Evolutionary conservation across 1,140 invertebrate genomes (phyloP).

Genomic region (Bombyx mandarina): DNA sequence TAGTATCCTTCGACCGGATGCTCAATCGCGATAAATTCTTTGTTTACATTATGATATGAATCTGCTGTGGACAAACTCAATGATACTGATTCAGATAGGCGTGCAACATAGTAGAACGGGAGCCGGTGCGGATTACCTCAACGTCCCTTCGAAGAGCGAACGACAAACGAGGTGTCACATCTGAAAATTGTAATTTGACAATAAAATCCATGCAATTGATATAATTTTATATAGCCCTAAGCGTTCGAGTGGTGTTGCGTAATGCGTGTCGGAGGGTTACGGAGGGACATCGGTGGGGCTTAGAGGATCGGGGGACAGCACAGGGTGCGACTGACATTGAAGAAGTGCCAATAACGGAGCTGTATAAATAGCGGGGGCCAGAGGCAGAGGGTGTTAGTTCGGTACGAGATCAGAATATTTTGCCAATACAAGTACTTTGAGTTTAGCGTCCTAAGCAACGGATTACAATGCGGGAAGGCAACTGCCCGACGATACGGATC

Average conservation of each 20-base stretch:
- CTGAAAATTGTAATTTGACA: conserved; percentile 52
- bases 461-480: conserved; percentile 63
- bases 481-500: conserved; percentile 38
- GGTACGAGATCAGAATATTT: conserved; percentile 70
- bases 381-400: conserved; percentile 56
- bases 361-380: conserved; percentile 68
- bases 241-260: conserved; percentile 47
- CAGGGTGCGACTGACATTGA: conserved; percentile 73
- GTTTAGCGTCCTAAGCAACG: conserved; percentile 54
- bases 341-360: conserved; percentile 72
- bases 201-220: conserved; percentile 60
- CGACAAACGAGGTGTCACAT: conserved; percentile 44
- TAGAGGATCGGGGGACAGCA: conserved; percentile 49
- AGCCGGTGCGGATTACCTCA: too few species aligned
- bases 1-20: conserved; percentile 36
- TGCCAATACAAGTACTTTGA: conserved; percentile 38
- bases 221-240: conserved; percentile 59
- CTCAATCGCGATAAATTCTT: conserved; percentile 27
- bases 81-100: conserved; percentile 3
- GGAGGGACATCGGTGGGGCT: conserved; percentile 35
- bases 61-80: conserved; percentile 14
- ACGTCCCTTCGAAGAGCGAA: conserved; percentile 11
- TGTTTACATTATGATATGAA: conserved; percentile 20
- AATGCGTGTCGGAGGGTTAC: conserved; percentile 47
- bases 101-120: not conserved